These are phyloP conservation scores for Poecilus cupreus DNA, from an alignment of 2,888 invertebrate genomes.

Conservation along the genomic window DNA sequence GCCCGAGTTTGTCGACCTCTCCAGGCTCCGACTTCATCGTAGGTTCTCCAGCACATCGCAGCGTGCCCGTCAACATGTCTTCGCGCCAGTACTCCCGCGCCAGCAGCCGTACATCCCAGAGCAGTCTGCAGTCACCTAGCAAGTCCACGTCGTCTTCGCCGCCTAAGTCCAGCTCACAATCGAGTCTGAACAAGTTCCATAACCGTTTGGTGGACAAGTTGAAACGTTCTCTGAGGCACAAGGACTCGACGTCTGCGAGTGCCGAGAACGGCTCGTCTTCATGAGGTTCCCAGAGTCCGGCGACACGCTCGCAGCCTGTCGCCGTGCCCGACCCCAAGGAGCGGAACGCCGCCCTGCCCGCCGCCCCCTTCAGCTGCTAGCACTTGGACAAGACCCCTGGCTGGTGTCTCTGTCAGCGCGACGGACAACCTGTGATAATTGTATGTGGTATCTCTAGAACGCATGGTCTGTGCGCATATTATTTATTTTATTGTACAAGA, in stretches of 20 bases:
- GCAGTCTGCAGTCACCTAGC: conserved; percentile 79
- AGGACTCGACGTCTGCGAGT: conserved; percentile 71
- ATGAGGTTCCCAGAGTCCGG: conserved; percentile 8
- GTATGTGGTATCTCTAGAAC: conserved; percentile 51
- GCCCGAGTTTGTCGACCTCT: conserved; percentile 81
- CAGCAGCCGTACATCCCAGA: conserved; percentile 79
- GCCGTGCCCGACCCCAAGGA: conserved; percentile 41
- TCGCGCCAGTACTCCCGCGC: conserved; percentile 79
- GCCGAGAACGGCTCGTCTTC: conserved; percentile 65
- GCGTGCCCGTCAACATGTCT: conserved; percentile 80
- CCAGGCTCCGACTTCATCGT: conserved; percentile 77
- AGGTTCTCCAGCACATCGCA: conserved; percentile 78
- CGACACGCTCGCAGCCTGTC: conserved; percentile 44
- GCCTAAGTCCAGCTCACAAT: conserved; percentile 76
- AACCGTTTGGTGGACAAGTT: conserved; percentile 86
- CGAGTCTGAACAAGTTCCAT: conserved; percentile 85
- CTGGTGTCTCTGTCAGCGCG: conserved; percentile 2
- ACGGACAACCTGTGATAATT: conserved; percentile 57
- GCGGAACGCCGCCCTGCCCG: conserved; percentile 40
- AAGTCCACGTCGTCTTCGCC: conserved; percentile 82
- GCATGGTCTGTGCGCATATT: background rate
- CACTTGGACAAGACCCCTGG: too few relatives aligned
- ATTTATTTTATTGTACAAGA: conserved; percentile 13
- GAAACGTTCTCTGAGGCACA: conserved; percentile 81
- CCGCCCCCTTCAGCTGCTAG: conserved; percentile 49